A percentile compares a stretch with the other conserved stretches of the same genome.
Conservation (phyloP, 1,140 invertebrate genomes). For the Melitaea cinxia region DNA sequence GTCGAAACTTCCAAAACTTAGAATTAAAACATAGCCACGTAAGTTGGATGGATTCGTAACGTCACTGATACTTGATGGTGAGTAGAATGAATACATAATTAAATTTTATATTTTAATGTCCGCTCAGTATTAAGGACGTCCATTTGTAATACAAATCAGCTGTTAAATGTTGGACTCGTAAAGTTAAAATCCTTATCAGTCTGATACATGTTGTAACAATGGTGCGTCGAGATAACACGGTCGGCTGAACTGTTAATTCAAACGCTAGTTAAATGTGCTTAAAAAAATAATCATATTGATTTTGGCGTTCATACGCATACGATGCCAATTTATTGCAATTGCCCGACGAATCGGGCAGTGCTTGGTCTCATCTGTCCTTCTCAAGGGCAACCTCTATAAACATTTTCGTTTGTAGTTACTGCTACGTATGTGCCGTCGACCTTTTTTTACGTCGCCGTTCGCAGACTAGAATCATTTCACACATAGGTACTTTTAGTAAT, state of each 20-base stretch:
- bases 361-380: conserved; percentile 47
- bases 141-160: background rate
- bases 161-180: background rate
- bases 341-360: conserved; percentile 14
- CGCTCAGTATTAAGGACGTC: background rate
- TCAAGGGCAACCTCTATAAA: conserved; percentile 55
- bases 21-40: background rate
- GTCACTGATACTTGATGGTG: background rate
- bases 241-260: conserved; percentile 1
- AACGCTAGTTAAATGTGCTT: conserved; percentile 7
- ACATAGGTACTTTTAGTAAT: background rate
- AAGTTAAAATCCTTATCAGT: background rate
- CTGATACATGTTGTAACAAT: background rate
- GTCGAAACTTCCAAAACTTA: background rate
- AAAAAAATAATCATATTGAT: background rate
- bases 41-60: background rate
- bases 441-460: conserved; percentile 29
- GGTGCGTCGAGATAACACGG: background rate
- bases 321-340: conserved; percentile 6
- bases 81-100: conserved; percentile 1
- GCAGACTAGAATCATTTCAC: background rate
- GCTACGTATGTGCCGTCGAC: conserved; percentile 41
- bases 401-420: conserved; percentile 45
- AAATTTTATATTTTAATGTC: background rate
- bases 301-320: background rate